Conservation (phyloP, 2,113 vertebrate genomes). For the Ochotona princeps region DNA sequence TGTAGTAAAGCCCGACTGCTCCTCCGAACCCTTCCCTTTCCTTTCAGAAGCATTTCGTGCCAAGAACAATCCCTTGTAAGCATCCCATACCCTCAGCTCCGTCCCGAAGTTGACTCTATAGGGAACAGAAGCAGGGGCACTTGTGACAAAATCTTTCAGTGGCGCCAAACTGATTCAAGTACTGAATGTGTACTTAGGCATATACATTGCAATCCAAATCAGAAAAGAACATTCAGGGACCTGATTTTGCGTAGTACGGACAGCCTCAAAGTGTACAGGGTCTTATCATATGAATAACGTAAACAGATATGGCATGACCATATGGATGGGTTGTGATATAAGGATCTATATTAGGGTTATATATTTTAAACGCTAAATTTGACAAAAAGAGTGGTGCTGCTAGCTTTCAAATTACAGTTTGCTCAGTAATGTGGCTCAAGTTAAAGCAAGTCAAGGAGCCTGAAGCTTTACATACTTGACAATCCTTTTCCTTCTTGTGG, state of each 20-base stretch:
- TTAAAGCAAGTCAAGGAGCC: background rate
- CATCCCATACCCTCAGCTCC: background rate
- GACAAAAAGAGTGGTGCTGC: background rate
- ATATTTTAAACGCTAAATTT: conserved; percentile 28
- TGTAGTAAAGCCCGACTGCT: background rate
- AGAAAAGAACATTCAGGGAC: background rate
- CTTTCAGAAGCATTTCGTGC: background rate
- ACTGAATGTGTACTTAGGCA: background rate
- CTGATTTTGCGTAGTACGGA: background rate
- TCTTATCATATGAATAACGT: background rate
- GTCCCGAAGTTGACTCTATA: background rate
- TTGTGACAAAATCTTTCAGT: background rate
- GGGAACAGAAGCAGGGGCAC: background rate
- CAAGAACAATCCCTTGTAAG: background rate
- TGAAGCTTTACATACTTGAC: background rate
- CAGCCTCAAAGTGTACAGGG: background rate
- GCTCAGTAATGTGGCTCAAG: background rate
- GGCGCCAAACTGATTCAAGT: background rate
- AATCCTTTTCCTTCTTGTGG: background rate
- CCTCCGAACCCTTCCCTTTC: background rate
- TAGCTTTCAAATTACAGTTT: background rate
- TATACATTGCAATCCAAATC: background rate
- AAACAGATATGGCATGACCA: background rate
- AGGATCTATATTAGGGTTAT: background rate
- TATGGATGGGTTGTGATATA: background rate